Conservation (phyloP, 2,888 invertebrate species). For the Pollenia labialis region DNA sequence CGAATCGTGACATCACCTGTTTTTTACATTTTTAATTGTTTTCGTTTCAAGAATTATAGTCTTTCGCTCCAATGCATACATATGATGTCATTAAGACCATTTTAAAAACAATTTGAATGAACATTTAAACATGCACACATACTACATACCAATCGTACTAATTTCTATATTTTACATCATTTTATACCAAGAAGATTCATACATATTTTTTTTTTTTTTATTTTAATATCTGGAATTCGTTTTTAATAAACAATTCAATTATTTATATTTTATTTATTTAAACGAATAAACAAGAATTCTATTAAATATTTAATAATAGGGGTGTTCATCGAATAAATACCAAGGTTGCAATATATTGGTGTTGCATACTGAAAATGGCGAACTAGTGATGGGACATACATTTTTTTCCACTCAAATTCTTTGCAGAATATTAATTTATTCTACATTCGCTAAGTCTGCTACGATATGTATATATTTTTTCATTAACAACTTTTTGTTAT, state of each 20-base stretch:
- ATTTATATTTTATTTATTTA: conserved; percentile 39
- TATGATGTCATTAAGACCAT: conserved; percentile 40
- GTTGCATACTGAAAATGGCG: too few relatives aligned
- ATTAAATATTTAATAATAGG: background rate
- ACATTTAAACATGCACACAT: background rate
- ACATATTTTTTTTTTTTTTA: background rate
- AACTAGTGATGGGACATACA: too few relatives aligned
- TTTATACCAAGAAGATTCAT: background rate
- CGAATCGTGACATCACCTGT: conserved; percentile 49
- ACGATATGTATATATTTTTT: conserved; percentile 4
- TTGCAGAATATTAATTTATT: too few relatives aligned
- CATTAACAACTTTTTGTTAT: background rate
- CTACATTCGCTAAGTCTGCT: background rate
- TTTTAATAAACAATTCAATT: conserved; percentile 58
- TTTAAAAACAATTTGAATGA: background rate
- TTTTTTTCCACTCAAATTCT: too few relatives aligned
- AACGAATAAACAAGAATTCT: background rate
- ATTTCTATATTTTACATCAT: conserved; percentile 4
- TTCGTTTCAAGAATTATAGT: background rate
- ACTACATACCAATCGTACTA: background rate
- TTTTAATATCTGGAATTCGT: conserved; percentile 21
- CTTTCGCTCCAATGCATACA: background rate
- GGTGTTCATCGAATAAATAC: background rate
- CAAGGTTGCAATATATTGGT: too few relatives aligned
- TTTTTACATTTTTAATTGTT: background rate